Percentiles rank a stretch among this genome's conserved stretches.
Evolutionary conservation across 2,797 vertebrate species (phyloP).

Genomic region (Trachurus trachurus): DNA sequence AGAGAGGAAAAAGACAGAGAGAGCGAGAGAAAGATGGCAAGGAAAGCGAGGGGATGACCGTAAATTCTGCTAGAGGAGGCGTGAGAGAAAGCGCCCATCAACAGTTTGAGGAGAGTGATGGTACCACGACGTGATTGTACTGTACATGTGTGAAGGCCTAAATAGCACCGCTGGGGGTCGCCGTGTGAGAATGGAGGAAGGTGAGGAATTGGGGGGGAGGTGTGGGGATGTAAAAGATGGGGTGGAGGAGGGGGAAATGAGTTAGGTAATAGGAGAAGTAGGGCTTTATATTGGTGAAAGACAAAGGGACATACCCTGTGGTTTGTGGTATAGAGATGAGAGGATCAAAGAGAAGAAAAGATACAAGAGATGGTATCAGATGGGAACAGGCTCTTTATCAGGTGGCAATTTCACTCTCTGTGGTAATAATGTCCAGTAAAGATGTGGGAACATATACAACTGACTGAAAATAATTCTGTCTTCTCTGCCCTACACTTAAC

Average conservation of each 20-base stretch:
- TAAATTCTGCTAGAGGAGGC: conserved; percentile 49
- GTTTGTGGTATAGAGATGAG: neutral
- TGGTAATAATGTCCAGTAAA: too few species aligned
- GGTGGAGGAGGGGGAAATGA: neutral
- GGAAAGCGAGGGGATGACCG: neutral
- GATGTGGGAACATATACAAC: too few species aligned
- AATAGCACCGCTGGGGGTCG: neutral
- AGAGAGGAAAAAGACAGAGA: conserved; percentile 38
- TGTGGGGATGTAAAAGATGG: neutral
- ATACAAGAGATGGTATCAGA: too few species aligned
- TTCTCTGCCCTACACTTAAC: too few species aligned
- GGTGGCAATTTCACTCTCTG: too few species aligned
- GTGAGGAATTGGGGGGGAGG: neutral
- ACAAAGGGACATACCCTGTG: conserved; percentile 22
- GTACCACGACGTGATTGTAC: conserved; percentile 2
- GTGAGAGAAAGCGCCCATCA: conserved; percentile 26
- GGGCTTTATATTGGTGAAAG: conserved; percentile 8
- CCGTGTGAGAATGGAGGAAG: neutral
- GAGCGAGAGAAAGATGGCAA: conserved; percentile 3
- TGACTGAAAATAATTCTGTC: too few species aligned
- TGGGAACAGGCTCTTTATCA: too few species aligned
- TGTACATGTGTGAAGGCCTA: conserved; percentile 29
- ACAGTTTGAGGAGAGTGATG: conserved; percentile 34
- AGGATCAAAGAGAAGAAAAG: neutral
- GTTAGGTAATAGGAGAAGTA: conserved; percentile 8